Evolutionary conservation across 2,113 vertebrate species (phyloP).

Genomic region (Chaetops frenatus): DNA sequence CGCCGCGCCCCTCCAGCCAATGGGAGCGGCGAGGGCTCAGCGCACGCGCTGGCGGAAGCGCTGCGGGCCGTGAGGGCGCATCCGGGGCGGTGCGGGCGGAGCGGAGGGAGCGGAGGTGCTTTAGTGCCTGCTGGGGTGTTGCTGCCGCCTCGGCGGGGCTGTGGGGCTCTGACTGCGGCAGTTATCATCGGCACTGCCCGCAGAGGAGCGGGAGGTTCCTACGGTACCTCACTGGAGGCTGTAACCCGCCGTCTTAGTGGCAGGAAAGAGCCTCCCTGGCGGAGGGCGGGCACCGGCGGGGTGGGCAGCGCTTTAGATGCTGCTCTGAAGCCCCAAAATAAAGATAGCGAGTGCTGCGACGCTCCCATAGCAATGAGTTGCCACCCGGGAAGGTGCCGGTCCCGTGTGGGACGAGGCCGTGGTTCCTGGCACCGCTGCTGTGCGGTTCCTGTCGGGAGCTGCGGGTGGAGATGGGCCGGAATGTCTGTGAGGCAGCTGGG

Average conservation of each 20-base stretch:
- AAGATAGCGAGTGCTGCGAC: rapidly evolving
- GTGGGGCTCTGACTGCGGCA: rapidly evolving
- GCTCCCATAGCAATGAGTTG: rapidly evolving
- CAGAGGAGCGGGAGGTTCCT: no score
- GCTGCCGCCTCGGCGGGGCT: no score
- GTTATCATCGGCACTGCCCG: rapidly evolving
- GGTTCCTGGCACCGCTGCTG: rapidly evolving
- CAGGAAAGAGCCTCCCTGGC: neutral
- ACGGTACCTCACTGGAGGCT: rapidly evolving
- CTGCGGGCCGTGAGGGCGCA: rapidly evolving
- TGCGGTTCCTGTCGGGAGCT: rapidly evolving
- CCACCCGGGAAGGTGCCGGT: rapidly evolving
- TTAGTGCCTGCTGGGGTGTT: rapidly evolving
- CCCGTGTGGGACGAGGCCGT: rapidly evolving
- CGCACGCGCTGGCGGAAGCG: neutral
- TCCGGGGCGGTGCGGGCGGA: neutral
- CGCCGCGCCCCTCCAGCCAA: neutral
- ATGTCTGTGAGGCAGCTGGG: rapidly evolving
- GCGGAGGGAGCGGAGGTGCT: rapidly evolving
- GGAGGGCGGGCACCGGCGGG: no score
- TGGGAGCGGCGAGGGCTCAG: neutral
- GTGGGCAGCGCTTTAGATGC: neutral
- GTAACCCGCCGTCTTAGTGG: rapidly evolving
- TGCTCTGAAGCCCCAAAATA: neutral
- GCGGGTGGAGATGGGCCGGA: no score